phyloP scores from a whole-genome alignment of 1,140 invertebrate species.

The Metopolophium dirhodum region DNA sequence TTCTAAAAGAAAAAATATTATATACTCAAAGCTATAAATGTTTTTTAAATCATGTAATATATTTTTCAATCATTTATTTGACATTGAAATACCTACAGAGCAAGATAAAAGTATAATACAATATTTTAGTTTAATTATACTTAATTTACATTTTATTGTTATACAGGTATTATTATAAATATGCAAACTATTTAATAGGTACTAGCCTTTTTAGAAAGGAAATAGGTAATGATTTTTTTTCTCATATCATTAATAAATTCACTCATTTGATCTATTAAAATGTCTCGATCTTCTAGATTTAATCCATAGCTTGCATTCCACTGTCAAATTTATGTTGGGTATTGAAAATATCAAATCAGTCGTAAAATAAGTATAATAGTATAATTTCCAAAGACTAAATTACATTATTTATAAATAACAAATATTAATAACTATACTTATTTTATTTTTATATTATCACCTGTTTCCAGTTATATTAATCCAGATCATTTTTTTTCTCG shows the following conservation, averaged over 20 bases:
- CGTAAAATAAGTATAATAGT: background rate
- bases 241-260: background rate
- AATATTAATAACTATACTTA: background rate
- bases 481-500: background rate
- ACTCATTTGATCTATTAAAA: background rate
- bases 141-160: too few species aligned
- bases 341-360: slow-evolving; percentile 1
- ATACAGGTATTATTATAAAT: too few species aligned
- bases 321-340: background rate
- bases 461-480: background rate
- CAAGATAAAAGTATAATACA: too few species aligned
- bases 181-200: too few species aligned
- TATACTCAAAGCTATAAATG: too few species aligned
- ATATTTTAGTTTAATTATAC: too few species aligned
- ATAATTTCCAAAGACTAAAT: background rate
- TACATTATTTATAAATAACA: background rate
- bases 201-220: too few species aligned
- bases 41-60: too few species aligned
- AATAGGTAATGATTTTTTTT: too few species aligned
- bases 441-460: background rate
- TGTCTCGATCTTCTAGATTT: background rate
- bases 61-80: too few species aligned
- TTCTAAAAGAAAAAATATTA: background rate
- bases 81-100: too few species aligned
- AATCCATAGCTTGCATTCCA: background rate